Evolutionary conservation across 2,888 invertebrate genomes (phyloP).

Genomic region (Tetheella fluctuosa): DNA sequence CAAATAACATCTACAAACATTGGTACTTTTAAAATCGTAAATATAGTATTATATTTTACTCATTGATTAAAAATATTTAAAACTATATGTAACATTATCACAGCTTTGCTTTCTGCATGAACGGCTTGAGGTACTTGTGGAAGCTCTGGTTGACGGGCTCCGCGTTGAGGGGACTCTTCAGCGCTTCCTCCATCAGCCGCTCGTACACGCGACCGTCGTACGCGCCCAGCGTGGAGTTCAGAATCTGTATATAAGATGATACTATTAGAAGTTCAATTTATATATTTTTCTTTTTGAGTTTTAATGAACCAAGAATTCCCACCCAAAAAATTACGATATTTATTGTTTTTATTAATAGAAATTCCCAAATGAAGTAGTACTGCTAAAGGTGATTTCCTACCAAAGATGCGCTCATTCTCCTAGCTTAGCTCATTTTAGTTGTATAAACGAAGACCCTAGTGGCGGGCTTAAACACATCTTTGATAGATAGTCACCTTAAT

Average conservation of each 20-base stretch:
- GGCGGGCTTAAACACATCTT: too few relatives aligned
- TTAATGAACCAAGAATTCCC: too few relatives aligned
- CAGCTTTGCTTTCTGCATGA: constrained; percentile 86
- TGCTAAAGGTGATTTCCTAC: too few relatives aligned
- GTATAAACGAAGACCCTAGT: too few relatives aligned
- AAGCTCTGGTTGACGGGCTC: constrained; percentile 91
- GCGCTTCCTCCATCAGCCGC: constrained; percentile 89
- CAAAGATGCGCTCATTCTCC: too few relatives aligned
- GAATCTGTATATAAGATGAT: constrained; percentile 44
- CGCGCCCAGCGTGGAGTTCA: constrained; percentile 89
- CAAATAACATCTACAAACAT: not conserved
- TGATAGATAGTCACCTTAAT: too few relatives aligned
- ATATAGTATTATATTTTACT: not conserved
- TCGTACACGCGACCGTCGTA: constrained; percentile 94
- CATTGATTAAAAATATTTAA: not conserved
- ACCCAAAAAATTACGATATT: not conserved
- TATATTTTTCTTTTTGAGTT: too few relatives aligned
- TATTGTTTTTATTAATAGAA: too few relatives aligned
- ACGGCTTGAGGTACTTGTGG: constrained; percentile 89
- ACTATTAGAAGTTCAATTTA: too few relatives aligned
- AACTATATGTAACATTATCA: constrained; percentile 58
- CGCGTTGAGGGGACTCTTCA: constrained; percentile 91
- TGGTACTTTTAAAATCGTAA: too few relatives aligned
- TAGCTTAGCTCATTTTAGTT: too few relatives aligned
- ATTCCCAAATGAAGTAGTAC: too few relatives aligned